Base-by-base conservation (phyloP, 2,797 vertebrate species). In the Etheostoma nigrum region DNA sequence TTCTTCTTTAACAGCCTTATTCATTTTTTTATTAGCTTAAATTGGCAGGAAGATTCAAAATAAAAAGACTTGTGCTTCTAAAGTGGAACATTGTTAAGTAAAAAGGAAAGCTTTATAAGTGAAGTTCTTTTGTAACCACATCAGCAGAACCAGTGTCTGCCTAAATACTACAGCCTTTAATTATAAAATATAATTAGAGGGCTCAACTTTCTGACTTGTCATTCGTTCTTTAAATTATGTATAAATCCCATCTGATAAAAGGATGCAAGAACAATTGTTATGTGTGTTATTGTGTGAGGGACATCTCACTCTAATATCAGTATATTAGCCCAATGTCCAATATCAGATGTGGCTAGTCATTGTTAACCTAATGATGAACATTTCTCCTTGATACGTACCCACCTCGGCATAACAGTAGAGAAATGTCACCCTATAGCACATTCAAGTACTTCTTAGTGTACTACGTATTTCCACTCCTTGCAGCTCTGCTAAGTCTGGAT, bases 111-210 rank as follows among this genome's bases (percentile, higher is more conserved):
- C 78, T 77, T 77, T 55, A 47, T 23, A 51, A 76, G 78, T 67
- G 70, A 73, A 66, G 58, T 40, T 81, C 58, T 66, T 80, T 79
- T 75, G 61, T 73, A 67, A 72, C 49, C 51, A 79, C 78, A 89
- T 89, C 80, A 86, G 60, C 21, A 53, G 83, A 79, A 63, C 47
- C 73, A 78, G 62, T 19, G 27, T 65, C 59, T 48, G 63, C 68
- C 30, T 70, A 72, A 67, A 67, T 64, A 18, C 69, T 30, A 4
- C 57, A 7, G 78, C 65, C 68, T 69, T 80, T 79, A 76, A 75
- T 86, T 82, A 85, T 60, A 25, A 77, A 71, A 68, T 10, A 33
- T 76, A 73, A 85, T 82, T 78, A 40, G 58, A 64, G 68, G 60
- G 36, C 70, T 82, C 51, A 65, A 58, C 72, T 79, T 57, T 70